A percentile compares a stretch with the other conserved stretches of the same genome.
Evolutionary conservation across 2,888 invertebrate genomes (phyloP).

Genomic region (Temnothorax unifasciatus): DNA sequence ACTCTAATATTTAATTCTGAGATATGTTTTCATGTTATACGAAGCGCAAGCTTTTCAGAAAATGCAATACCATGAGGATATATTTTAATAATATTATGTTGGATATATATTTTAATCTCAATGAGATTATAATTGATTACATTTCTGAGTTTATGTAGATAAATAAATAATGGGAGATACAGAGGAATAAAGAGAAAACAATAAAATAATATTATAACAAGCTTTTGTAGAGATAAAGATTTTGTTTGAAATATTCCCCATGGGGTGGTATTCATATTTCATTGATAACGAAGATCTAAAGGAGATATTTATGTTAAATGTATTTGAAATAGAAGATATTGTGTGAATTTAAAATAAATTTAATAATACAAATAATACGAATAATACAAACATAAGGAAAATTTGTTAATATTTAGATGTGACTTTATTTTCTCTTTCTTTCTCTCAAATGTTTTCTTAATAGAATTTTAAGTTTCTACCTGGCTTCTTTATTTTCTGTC

Average conservation of each 20-base stretch:
- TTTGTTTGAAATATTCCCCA: neutral
- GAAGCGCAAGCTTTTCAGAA: neutral
- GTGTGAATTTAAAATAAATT: neutral
- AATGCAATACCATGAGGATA: neutral
- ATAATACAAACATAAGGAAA: neutral
- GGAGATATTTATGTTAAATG: neutral
- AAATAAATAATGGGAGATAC: neutral
- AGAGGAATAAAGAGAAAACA: neutral
- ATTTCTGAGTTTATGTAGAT: neutral
- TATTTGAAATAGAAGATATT: neutral
- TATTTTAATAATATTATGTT: neutral
- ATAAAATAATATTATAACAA: neutral
- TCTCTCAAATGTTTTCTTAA: neutral
- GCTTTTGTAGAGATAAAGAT: neutral
- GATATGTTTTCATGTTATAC: neutral
- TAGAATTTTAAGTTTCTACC: neutral
- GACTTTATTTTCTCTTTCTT: neutral
- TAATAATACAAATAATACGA: neutral
- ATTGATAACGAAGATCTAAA: neutral
- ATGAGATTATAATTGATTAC: neutral
- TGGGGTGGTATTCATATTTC: neutral
- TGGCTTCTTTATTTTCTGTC: neutral
- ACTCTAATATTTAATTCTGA: neutral
- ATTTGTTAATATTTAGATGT: slow-evolving; percentile 6
- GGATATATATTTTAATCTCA: neutral